Evolutionary conservation across 2,888 invertebrate genomes (phyloP).

Genomic region (Lepidocyrtinus sp.): DNA sequence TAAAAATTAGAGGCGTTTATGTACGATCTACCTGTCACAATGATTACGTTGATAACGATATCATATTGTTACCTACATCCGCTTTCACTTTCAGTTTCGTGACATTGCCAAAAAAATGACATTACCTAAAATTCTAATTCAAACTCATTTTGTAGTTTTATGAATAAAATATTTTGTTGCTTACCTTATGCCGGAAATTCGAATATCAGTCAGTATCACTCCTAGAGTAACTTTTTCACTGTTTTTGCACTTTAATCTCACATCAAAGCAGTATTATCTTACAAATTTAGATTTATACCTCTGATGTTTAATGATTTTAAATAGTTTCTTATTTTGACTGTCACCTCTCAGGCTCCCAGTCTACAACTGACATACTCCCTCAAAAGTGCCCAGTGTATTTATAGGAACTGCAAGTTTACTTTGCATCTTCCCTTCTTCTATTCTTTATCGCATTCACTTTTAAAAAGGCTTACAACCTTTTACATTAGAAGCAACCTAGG

Average conservation of each 20-base stretch:
- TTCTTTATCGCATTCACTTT: conserved; percentile 13
- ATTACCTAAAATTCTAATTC: conserved; percentile 2
- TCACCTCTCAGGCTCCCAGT: conserved; percentile 49
- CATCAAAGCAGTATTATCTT: no score
- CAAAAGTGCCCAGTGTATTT: conserved; percentile 35
- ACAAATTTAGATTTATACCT: no score
- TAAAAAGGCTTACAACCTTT: neutral
- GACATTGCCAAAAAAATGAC: conserved; percentile 17
- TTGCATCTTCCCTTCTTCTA: neutral
- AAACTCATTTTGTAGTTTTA: neutral
- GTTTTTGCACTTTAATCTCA: neutral
- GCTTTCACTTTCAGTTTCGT: conserved; percentile 39
- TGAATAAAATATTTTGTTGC: neutral
- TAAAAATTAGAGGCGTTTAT: no score
- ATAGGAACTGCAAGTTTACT: conserved; percentile 49
- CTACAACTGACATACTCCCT: conserved; percentile 45
- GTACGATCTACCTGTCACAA: conserved; percentile 12
- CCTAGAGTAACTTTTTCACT: neutral
- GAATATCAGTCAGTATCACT: neutral
- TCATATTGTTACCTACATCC: neutral
- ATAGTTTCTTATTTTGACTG: conserved; percentile 25
- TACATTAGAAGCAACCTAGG: neutral
- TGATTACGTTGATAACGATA: neutral
- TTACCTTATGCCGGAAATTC: neutral
- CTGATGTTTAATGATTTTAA: conserved; percentile 9